A percentile compares a stretch with the other conserved stretches of the same genome.
phyloP scores from a whole-genome alignment of 2,113 vertebrate genomes.

The Callipepla squamata region DNA sequence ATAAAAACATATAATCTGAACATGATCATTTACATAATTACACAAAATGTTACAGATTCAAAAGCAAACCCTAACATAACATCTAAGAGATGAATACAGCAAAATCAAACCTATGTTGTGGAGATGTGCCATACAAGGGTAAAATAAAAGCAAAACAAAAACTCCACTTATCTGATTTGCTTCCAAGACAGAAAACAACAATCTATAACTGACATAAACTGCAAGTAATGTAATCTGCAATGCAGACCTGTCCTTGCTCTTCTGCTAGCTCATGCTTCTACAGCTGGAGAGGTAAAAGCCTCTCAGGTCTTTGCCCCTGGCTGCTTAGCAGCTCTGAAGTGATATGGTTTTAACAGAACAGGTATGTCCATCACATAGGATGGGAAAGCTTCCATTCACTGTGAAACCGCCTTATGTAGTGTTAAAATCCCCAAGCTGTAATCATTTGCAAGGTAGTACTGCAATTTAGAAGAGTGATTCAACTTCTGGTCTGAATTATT shows the following conservation, averaged over 20 bases:
- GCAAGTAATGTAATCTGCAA: neutral
- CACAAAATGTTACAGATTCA: neutral
- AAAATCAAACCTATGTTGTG: neutral
- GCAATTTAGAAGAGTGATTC: slow-evolving; percentile 14
- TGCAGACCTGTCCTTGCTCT: neutral
- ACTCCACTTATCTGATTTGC: neutral
- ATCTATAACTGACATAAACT: neutral
- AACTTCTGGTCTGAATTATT: neutral
- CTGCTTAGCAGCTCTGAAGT: neutral
- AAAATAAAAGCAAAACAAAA: neutral
- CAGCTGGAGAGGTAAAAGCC: neutral
- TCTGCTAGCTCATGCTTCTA: neutral
- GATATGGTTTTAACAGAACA: neutral
- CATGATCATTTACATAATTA: neutral
- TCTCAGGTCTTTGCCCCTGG: neutral
- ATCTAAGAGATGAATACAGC: neutral
- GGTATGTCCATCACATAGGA: accelerated
- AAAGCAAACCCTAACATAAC: neutral
- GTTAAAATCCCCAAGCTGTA: neutral
- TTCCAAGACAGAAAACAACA: neutral
- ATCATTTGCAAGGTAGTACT: neutral
- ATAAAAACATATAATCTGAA: neutral
- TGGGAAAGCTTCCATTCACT: neutral
- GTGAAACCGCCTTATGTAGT: neutral
- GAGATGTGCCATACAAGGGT: neutral